Evolutionary conservation across 2,113 vertebrate species (phyloP).

Genomic region (Coryphaenoides rupestris): DNA sequence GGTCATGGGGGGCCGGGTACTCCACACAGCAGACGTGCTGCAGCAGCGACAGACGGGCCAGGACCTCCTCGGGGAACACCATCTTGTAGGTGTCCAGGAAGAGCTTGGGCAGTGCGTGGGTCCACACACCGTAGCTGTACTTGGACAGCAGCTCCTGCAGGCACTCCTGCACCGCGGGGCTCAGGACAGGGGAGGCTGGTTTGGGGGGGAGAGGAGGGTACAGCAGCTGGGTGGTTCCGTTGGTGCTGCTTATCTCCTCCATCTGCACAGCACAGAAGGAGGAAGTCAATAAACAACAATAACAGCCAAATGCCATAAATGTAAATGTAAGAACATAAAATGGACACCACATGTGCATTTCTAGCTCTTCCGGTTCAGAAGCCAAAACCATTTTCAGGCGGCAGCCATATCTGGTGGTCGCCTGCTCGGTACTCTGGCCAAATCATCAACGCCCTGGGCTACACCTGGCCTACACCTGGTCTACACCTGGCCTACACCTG

Average conservation of each 20-base stretch:
- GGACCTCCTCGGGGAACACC: constrained; percentile 76
- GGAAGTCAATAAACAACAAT: neutral
- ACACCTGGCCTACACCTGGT: no score
- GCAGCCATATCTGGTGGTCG: no score
- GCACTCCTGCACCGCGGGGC: constrained; percentile 74
- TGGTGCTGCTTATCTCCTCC: constrained; percentile 69
- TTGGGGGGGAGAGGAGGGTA: constrained; percentile 68
- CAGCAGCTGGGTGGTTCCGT: constrained; percentile 70
- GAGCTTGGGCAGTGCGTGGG: constrained; percentile 82
- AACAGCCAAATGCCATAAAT: no score
- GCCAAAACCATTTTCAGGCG: no score
- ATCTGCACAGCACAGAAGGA: constrained; percentile 59
- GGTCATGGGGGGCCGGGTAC: constrained; percentile 75
- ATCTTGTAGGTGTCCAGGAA: constrained; percentile 81
- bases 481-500: no score
- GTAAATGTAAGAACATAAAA: no score
- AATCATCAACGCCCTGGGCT: no score
- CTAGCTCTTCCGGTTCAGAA: no score
- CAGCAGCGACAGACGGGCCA: constrained; percentile 78
- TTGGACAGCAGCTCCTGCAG: constrained; percentile 79
- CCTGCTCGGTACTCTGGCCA: no score
- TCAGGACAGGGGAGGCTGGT: constrained; percentile 1
- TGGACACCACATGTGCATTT: no score
- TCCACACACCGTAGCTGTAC: constrained; percentile 89
- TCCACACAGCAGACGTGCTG: constrained; percentile 81